phyloP scores from a whole-genome alignment of 2,113 vertebrate genomes.

The Lagopus leucura region DNA sequence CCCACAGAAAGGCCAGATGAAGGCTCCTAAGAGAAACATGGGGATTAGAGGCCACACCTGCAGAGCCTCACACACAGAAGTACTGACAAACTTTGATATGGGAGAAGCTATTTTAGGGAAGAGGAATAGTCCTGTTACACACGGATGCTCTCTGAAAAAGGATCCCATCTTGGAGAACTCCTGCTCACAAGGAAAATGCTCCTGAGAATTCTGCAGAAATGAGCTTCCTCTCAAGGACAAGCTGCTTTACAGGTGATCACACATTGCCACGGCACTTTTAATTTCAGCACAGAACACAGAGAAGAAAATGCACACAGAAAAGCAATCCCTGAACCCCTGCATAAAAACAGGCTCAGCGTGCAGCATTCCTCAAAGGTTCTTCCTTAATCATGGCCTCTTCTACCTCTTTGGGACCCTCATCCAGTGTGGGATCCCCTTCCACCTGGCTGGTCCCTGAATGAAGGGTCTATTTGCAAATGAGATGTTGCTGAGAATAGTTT shows the following conservation, averaged over 20 bases:
- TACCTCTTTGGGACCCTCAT: not conserved
- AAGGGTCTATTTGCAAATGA: not conserved
- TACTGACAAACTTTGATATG: not conserved
- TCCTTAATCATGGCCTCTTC: not conserved
- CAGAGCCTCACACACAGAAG: not conserved
- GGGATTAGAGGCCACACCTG: not conserved
- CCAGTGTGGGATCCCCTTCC: too few relatives aligned
- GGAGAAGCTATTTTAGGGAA: not conserved
- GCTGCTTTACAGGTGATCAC: not conserved
- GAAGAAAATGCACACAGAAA: not conserved
- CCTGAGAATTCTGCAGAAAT: not conserved
- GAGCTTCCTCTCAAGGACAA: not conserved
- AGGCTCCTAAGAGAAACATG: not conserved
- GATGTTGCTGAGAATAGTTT: not conserved
- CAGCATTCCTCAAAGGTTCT: not conserved
- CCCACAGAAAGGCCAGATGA: not conserved
- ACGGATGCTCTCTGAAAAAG: not conserved
- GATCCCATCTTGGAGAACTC: not conserved
- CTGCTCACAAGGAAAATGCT: not conserved
- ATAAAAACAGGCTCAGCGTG: not conserved
- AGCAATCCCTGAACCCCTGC: not conserved
- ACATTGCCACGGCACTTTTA: not conserved
- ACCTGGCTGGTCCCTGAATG: not conserved
- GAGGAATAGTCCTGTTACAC: not conserved
- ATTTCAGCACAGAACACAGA: not conserved